Evolutionary conservation across 2,888 invertebrate species (phyloP).

Genomic region (Mamestra brassicae): DNA sequence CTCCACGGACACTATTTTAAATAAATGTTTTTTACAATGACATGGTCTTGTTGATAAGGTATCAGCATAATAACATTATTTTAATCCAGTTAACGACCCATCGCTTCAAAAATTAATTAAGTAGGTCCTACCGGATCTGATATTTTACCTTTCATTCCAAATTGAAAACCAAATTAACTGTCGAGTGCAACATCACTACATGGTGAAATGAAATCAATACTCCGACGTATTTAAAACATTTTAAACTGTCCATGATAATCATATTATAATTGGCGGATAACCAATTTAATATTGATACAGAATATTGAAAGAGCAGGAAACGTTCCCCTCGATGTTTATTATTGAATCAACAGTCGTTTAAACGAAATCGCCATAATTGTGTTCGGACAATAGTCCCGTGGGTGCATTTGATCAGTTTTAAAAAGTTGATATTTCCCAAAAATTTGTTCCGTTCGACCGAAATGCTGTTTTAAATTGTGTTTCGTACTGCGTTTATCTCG

Average conservation of each 20-base stretch:
- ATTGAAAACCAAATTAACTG: conserved; percentile 43
- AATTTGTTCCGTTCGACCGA: conserved; percentile 42
- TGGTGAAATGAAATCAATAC: conserved; percentile 28
- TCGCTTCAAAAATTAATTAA: conserved; percentile 20
- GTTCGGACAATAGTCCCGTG: conserved; percentile 49
- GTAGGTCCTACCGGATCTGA: not conserved
- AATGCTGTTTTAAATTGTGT: conserved; percentile 49
- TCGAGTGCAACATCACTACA: conserved; percentile 3
- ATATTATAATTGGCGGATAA: conserved; percentile 42
- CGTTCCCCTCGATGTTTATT: conserved; percentile 30
- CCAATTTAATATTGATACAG: conserved; percentile 27
- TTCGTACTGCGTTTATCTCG: conserved; percentile 24
- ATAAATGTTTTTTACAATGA: too few species aligned
- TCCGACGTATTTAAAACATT: conserved; percentile 15
- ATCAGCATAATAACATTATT: conserved; percentile 10
- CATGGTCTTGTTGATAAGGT: not conserved
- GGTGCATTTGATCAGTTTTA: conserved; percentile 58
- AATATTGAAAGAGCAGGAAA: conserved; percentile 19
- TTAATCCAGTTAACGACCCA: not conserved
- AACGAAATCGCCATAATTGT: conserved; percentile 58
- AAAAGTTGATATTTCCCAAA: conserved; percentile 55
- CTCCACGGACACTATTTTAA: too few species aligned
- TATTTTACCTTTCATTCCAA: conserved; percentile 32
- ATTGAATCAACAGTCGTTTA: conserved; percentile 46
- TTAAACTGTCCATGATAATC: conserved; percentile 30